Evolutionary conservation across 2,113 vertebrate species (phyloP).

Genomic region (Cardinalis cardinalis): DNA sequence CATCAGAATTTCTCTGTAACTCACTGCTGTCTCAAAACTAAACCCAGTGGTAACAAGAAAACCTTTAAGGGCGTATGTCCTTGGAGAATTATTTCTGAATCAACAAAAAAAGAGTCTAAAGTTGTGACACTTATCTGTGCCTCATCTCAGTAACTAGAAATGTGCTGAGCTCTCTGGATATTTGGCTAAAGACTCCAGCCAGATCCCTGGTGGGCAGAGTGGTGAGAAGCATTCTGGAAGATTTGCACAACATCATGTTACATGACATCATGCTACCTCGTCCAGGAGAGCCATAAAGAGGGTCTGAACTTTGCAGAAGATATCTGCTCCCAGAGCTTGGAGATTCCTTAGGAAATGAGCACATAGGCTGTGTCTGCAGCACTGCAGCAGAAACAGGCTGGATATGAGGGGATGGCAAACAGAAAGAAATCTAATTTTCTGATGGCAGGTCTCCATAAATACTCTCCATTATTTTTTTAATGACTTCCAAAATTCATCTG

Average conservation of each 20-base stretch:
- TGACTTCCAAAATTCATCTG: background rate
- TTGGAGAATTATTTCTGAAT: constrained; percentile 4
- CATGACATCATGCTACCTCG: constrained; percentile 66
- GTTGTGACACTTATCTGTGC: constrained; percentile 13
- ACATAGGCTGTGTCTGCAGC: background rate
- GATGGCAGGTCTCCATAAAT: background rate
- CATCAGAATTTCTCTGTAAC: background rate
- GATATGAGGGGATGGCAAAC: background rate
- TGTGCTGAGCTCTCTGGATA: constrained; percentile 6
- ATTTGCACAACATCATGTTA: constrained; percentile 66
- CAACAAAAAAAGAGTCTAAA: constrained; percentile 13
- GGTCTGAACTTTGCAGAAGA: background rate
- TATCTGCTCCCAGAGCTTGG: background rate
- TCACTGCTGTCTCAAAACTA: background rate
- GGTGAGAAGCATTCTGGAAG: constrained; percentile 44
- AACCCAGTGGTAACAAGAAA: background rate
- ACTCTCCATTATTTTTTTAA: background rate
- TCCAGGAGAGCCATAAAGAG: constrained; percentile 34
- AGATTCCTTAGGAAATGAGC: constrained; percentile 2
- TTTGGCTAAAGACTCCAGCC: constrained; percentile 45
- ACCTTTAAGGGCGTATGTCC: background rate
- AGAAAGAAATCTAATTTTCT: background rate
- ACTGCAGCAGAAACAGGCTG: background rate
- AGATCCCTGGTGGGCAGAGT: background rate
- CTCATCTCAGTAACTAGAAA: constrained; percentile 48